phyloP scores from a whole-genome alignment of 1,140 invertebrate species.

The Pseudobourletiella spinata region DNA sequence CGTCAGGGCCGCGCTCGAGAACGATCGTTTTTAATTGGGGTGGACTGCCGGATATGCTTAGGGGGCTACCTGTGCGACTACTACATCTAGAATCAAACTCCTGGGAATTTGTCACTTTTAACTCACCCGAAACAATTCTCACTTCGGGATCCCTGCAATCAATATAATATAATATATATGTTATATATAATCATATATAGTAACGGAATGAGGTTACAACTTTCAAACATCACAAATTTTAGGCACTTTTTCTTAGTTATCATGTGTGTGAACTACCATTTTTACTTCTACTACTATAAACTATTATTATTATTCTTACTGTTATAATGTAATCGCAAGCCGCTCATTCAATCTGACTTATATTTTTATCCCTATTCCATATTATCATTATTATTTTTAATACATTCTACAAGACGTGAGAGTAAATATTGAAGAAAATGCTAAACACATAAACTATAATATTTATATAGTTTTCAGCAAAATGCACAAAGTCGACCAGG shows the following conservation, averaged over 20 bases:
- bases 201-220: not conserved
- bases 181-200: not conserved
- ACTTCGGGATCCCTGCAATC: not conserved
- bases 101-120: not conserved
- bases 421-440: too few species aligned
- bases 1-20: conserved; percentile 60
- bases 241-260: too few species aligned
- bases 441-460: too few species aligned
- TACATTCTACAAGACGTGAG: too few species aligned
- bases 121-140: not conserved
- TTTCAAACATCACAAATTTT: too few species aligned
- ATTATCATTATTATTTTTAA: too few species aligned
- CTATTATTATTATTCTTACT: not conserved
- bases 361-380: too few species aligned
- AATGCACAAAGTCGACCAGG: too few species aligned
- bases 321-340: not conserved
- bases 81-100: conserved; percentile 6
- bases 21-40: conserved; percentile 45
- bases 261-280: too few species aligned
- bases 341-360: too few species aligned
- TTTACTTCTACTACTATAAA: too few species aligned
- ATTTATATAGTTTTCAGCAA: too few species aligned
- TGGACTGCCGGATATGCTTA: conserved; percentile 24
- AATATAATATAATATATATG: not conserved
- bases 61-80: conserved; percentile 15